Conservation (phyloP, 2,888 invertebrate species). For the Habrosyne pyritoides region DNA sequence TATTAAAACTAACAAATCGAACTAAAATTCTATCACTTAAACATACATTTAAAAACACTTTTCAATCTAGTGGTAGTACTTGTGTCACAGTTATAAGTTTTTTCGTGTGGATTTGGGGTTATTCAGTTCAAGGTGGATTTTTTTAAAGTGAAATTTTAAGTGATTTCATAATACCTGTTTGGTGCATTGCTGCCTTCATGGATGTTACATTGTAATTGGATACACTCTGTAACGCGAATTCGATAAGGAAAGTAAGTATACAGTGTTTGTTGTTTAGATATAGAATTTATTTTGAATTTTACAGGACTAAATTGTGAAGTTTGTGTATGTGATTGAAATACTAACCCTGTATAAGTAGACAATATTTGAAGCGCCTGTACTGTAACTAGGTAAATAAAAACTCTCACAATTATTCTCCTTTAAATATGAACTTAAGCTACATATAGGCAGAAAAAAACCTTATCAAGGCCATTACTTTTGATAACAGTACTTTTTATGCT, state of each 20-base stretch:
- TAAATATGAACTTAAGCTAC: no score
- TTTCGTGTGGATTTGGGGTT: not conserved
- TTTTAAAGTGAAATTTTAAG: conserved; percentile 10
- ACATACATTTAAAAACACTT: not conserved
- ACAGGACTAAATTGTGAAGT: not conserved
- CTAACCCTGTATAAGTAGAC: no score
- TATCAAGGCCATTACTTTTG: no score
- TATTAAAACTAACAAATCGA: conserved; percentile 5
- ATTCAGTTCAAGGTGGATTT: not conserved
- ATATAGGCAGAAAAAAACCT: no score
- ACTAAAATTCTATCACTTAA: not conserved
- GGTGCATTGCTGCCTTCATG: not conserved
- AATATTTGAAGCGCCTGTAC: not conserved
- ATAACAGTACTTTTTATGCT: no score
- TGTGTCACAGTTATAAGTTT: not conserved
- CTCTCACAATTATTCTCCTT: not conserved
- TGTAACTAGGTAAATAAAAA: not conserved
- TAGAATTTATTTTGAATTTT: not conserved
- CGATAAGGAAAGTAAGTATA: conserved; percentile 9
- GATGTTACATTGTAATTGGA: conserved; percentile 3
- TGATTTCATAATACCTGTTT: not conserved
- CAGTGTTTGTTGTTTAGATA: not conserved
- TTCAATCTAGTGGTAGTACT: not conserved
- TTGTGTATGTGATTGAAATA: no score
- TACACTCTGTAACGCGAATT: conserved; percentile 1